Base-by-base conservation (phyloP, 2,113 vertebrate species). In the Nesoenas mayeri region DNA sequence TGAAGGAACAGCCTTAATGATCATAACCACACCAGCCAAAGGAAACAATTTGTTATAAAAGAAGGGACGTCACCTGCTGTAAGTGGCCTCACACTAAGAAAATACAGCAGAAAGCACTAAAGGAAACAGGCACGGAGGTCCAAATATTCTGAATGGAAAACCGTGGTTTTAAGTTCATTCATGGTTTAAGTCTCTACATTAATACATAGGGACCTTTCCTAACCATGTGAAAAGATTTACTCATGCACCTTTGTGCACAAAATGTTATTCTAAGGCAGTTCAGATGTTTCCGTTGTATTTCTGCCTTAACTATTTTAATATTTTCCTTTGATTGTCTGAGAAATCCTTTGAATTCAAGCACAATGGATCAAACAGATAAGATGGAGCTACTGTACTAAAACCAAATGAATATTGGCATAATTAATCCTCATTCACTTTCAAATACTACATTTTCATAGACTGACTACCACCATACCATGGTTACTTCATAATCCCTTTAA, bases 391-490 rank as follows among this genome's bases (percentile, higher is more conserved):
- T 60, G 11, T 28, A 88, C 53, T 67, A 94, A 94, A 78, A n/a
- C 31, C 25, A 97, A 96, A 69, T 92, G 15, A 93, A 93, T 69
- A 88, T 74, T 89, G 62, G 93, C 81, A 89, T 56, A 79, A 95
- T 95, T 95, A 93, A 77, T 57, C 67, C 54, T 92, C 29, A 28
- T 86, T 95, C 93, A 85, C 81, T 94, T 93, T 93, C 56, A 95
- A 82, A 64, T 47, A 14, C 12, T 61, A 79, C 50, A 40, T 84
- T 95, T 95, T 94, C 40, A 94, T 89, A 94, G 66, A 50, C 14
- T 61, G 75, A 22, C 91, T 80, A 87, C 42, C 80, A 18, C 50
- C 36, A 79, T 69, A 78, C 65, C 69, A 54, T 20, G 22, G 31
- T 25, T 42, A 89, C 34, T 72, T 79, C 42, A 61, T 84, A 42